phyloP scores from a whole-genome alignment of 2,113 vertebrate genomes.

The Ptyas mucosa region DNA sequence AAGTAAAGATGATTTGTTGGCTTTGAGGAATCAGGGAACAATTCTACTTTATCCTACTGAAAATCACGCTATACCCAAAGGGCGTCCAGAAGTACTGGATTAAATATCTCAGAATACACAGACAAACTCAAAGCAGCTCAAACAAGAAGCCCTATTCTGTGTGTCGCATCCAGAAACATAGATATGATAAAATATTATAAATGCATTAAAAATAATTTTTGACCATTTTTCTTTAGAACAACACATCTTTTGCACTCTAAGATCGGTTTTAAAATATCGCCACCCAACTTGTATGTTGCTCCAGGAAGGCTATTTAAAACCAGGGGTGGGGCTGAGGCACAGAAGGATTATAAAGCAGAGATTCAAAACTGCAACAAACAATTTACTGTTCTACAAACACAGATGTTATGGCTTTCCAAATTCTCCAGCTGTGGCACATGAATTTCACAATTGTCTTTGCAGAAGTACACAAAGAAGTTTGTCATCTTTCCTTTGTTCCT shows the following conservation, averaged over 20 bases:
- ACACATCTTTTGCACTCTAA: neutral
- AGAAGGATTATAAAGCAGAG: neutral
- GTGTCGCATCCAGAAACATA: too few relatives aligned
- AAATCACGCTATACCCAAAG: neutral
- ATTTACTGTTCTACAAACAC: conserved; percentile 6
- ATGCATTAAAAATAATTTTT: neutral
- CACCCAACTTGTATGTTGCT: neutral
- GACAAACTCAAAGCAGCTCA: neutral
- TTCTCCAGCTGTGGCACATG: conserved; percentile 6
- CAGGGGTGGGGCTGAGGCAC: neutral
- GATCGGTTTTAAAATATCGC: neutral
- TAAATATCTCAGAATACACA: neutral
- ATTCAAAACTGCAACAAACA: neutral
- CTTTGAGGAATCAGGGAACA: neutral
- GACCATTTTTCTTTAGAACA: neutral
- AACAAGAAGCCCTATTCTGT: neutral
- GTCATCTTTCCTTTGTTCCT: neutral
- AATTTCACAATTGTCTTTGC: conserved; percentile 23
- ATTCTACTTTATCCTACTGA: neutral
- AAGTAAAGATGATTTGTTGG: neutral
- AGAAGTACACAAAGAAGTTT: neutral
- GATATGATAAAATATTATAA: neutral
- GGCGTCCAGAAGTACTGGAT: neutral
- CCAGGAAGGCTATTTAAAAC: neutral
- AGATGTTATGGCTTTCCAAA: conserved; percentile 4